A percentile compares a stretch with the other conserved stretches of the same genome.
Conservation (phyloP, 2,797 vertebrate genomes). For the Xenops minutus region DNA sequence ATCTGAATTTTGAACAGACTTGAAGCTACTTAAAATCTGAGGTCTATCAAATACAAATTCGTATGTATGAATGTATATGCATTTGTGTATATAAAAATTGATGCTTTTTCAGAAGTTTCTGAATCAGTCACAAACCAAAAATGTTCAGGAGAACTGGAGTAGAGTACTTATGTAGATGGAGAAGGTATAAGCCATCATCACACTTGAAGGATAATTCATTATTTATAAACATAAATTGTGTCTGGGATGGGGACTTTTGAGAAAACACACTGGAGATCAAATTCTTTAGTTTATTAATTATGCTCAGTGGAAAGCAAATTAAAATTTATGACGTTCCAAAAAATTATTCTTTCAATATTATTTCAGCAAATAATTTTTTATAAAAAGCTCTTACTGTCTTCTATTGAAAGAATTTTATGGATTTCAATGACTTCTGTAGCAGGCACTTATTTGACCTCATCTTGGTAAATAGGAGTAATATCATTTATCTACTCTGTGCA, state of each 20-base stretch:
- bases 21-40: not conserved
- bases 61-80: not conserved
- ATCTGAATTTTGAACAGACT: not conserved
- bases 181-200: not conserved
- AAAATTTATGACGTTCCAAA: not conserved
- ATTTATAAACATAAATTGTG: not conserved
- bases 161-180: not conserved
- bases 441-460: not conserved
- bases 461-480: not conserved
- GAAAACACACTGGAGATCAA: not conserved
- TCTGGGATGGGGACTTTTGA: not conserved
- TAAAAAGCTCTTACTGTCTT: not conserved
- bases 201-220: not conserved
- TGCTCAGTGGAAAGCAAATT: not conserved
- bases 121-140: not conserved
- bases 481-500: not conserved
- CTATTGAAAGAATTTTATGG: not conserved
- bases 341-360: not conserved
- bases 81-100: not conserved
- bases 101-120: not conserved
- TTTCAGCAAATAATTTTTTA: not conserved
- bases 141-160: not conserved
- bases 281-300: not conserved
- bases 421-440: not conserved
- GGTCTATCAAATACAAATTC: not conserved